A percentile compares a stretch with the other conserved stretches of the same genome.
Conservation (phyloP, 53 echinoderm and acorn worm species). For the Henricia sp. region DNA sequence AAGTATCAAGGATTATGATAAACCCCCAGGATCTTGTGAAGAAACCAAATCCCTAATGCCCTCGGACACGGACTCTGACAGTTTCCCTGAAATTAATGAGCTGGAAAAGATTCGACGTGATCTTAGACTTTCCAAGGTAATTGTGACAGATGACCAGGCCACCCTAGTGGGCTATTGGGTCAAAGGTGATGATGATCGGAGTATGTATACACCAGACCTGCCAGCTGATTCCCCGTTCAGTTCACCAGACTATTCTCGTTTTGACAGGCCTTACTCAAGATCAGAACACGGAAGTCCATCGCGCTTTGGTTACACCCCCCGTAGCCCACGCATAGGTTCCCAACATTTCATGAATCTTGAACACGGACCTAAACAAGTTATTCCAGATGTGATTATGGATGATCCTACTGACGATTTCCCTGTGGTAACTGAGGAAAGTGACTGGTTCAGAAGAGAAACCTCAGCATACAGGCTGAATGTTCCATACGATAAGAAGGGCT, state of each 20-base stretch:
- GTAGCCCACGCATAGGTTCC: constrained; percentile 34
- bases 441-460: constrained; percentile 50
- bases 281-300: constrained; percentile 27
- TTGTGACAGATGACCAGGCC: constrained; percentile 68
- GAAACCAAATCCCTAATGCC: constrained; percentile 11
- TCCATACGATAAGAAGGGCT: constrained; percentile 65
- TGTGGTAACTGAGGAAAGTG: not conserved
- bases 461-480: constrained; percentile 47
- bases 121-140: constrained; percentile 69
- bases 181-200: constrained; percentile 8
- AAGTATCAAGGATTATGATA: not conserved
- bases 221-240: constrained; percentile 52
- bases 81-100: constrained; percentile 65
- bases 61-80: constrained; percentile 65
- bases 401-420: constrained; percentile 5
- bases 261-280: constrained; percentile 5
- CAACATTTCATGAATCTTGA: constrained; percentile 55
- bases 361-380: constrained; percentile 13
- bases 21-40: not conserved
- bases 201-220: constrained; percentile 18
- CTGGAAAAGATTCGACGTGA: constrained; percentile 73
- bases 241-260: constrained; percentile 12
- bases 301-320: not conserved
- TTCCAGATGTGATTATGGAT: constrained; percentile 31
- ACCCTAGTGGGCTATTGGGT: constrained; percentile 67